Percentiles rank a stretch among this genome's conserved stretches.
These are phyloP conservation scores for Odobenus rosmarus DNA, from an alignment of 2,113 vertebrate species.

Conservation along the genomic window DNA sequence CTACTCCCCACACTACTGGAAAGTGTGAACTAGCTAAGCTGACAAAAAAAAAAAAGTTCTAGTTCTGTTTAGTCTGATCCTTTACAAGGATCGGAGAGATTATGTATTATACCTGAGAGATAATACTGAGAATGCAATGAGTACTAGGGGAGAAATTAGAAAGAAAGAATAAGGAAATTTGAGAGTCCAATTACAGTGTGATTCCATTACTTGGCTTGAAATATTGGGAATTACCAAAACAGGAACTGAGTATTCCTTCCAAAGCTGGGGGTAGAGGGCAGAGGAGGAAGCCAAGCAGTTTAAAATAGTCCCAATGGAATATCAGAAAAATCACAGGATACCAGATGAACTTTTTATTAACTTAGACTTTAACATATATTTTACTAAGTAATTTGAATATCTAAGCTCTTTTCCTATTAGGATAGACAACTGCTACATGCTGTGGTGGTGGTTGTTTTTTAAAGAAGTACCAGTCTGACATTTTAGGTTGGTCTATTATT, in stretches of 20 bases:
- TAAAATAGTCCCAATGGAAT: neutral
- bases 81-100: neutral
- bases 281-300: neutral
- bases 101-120: neutral
- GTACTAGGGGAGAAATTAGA: neutral
- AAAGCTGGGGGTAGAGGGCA: neutral
- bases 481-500: neutral
- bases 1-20: neutral
- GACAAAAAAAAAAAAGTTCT: neutral
- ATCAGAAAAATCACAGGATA: neutral
- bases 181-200: neutral
- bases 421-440: neutral
- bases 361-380: neutral
- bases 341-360: neutral
- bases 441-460: neutral
- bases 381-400: neutral
- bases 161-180: conserved; percentile 16
- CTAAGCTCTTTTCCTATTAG: neutral
- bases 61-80: neutral
- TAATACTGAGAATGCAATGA: conserved; percentile 8
- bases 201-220: neutral
- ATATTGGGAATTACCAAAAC: neutral
- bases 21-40: neutral
- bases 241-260: neutral
- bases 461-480: neutral